Evolutionary conservation across 2,888 invertebrate genomes (phyloP).

Genomic region (Digitonthophagus gazella): DNA sequence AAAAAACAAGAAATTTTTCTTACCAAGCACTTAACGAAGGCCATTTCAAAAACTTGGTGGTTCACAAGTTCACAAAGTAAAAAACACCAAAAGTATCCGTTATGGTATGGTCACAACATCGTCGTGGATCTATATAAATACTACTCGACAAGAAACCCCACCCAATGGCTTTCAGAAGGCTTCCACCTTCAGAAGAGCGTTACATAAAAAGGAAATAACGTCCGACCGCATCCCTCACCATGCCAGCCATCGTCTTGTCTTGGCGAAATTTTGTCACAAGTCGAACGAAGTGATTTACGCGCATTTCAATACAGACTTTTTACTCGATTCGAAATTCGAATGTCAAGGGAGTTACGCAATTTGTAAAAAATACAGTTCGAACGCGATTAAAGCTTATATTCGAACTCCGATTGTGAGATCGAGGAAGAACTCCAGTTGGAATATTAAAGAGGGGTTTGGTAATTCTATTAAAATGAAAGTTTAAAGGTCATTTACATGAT

Average conservation of each 20-base stretch:
- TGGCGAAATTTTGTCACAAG: not conserved
- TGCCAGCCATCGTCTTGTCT: no score
- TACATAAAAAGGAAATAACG: slow-evolving; percentile 16
- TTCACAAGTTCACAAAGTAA: slow-evolving; percentile 9
- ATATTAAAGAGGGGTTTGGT: slow-evolving; percentile 3
- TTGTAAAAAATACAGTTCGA: not conserved
- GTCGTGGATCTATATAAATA: slow-evolving; percentile 3
- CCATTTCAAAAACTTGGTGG: slow-evolving; percentile 13
- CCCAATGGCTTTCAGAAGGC: not conserved
- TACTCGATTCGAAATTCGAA: no score
- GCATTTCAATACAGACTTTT: not conserved
- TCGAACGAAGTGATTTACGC: not conserved
- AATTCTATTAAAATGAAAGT: slow-evolving; percentile 4
- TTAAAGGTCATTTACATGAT: not conserved
- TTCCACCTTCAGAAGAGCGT: not conserved
- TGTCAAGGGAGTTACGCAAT: not conserved
- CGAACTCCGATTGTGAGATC: not conserved
- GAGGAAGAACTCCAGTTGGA: not conserved
- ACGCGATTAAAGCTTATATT: not conserved
- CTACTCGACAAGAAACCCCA: slow-evolving; percentile 1
- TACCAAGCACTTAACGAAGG: slow-evolving; percentile 19
- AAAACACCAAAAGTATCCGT: slow-evolving; percentile 2
- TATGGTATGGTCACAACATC: slow-evolving; percentile 8
- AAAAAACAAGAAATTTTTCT: slow-evolving; percentile 17
- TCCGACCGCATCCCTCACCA: not conserved